Base-by-base conservation (phyloP, 2,888 invertebrate genomes). In the Orthosia gracilis region DNA sequence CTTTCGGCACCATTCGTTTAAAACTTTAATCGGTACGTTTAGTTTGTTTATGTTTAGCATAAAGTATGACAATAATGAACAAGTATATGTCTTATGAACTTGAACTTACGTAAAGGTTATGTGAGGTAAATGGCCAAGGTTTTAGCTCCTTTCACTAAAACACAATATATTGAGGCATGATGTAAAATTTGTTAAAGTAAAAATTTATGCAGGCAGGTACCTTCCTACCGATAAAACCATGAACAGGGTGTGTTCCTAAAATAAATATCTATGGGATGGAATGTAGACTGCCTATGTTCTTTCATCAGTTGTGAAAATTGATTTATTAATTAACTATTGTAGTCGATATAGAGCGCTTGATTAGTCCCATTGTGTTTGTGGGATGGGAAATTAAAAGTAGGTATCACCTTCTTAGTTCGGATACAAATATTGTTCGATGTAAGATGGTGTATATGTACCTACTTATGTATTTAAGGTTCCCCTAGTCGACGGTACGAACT, bases 71-170 rank as follows among this genome's bases (percentile, higher is more conserved):
- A 55, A 52, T 68, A 52, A 70, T 66, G 68, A 70, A 54, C 54
- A 62, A 69, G 45, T 59, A 62, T 13, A 49, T 59, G 31, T 61
- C 23, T 52, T 73, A 52, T 72, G 68, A 69, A 74, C 69, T 84
- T 76, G 73, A 70, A 76, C 67, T 72, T 70, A 49, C 40, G 61
- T 71, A 59, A 69, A 75, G 65, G 54, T 64, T 67, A 76, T 54
- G 47, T 57, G 59, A 74, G 62, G 75, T 74, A 66, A 81, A 59
- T 68, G 12, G 52, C 23, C 70, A 81, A 80, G 71, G 65, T 31
- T 76, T 52, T 69, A 31, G 40, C 61, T 70, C 73, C 66, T 80
- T 83, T 85, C 55, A 85, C 71, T 55, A 70, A 73, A 76, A 62
- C 49, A 62, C n/a, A 57, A 69, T n/a, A 58, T 50, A 55, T 45